These are phyloP conservation scores for Electrona antarctica DNA, from an alignment of 2,113 vertebrate species.

Conservation along the genomic window DNA sequence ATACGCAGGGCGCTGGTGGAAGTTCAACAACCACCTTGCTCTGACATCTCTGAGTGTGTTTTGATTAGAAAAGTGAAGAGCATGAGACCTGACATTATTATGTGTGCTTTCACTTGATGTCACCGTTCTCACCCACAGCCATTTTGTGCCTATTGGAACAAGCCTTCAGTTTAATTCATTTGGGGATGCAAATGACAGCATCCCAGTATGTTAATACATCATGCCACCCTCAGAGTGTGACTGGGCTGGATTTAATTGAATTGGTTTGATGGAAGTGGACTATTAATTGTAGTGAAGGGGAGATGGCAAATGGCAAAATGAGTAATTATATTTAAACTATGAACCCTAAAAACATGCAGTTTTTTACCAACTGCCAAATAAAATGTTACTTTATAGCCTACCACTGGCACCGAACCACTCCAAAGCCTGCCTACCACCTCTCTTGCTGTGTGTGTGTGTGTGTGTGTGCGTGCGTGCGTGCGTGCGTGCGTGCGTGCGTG, in stretches of 20 bases:
- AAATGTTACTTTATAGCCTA: no score
- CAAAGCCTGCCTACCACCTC: neutral
- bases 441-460: neutral
- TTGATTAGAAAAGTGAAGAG: slow-evolving; percentile 30
- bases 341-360: no score
- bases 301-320: no score
- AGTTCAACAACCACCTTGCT: slow-evolving; percentile 26
- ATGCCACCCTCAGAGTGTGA: no score
- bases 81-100: neutral
- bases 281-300: neutral
- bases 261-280: neutral
- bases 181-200: neutral
- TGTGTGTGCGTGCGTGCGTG: neutral
- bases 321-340: no score
- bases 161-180: neutral
- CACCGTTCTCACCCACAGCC: neutral
- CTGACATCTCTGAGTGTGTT: slow-evolving; percentile 44
- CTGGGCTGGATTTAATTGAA: neutral
- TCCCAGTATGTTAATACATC: no score
- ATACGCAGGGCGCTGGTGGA: neutral
- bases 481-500: neutral
- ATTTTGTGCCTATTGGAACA: neutral
- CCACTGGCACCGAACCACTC: no score
- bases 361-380: no score
- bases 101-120: neutral